phyloP scores from a whole-genome alignment of 1,140 invertebrate genomes.

The Schlechtendalia chinensis region DNA sequence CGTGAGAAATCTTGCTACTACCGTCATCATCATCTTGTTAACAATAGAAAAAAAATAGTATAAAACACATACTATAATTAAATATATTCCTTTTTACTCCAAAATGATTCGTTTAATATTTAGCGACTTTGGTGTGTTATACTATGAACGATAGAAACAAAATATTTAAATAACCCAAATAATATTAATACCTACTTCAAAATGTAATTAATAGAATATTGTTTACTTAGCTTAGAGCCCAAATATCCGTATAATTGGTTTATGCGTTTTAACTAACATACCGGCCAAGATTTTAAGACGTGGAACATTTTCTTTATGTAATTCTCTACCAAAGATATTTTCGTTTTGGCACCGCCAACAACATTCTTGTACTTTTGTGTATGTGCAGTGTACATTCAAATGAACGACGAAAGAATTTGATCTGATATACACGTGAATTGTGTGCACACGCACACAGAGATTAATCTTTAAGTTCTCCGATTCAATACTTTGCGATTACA shows the following conservation, averaged over 20 bases:
- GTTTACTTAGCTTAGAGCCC: not conserved
- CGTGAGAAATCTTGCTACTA: conserved; percentile 29
- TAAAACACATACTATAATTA: conserved; percentile 22
- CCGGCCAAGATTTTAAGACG: conserved; percentile 17
- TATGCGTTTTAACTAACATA: conserved; percentile 5
- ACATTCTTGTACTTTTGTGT: conserved; percentile 39
- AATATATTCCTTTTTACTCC: not conserved
- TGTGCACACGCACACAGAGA: conserved; percentile 26
- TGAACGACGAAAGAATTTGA: conserved; percentile 31
- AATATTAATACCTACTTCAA: not conserved
- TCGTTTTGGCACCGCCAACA: conserved; percentile 35
- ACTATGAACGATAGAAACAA: not conserved
- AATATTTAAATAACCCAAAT: not conserved
- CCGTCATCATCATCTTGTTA: conserved; percentile 1
- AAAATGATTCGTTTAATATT: conserved; percentile 8
- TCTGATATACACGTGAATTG: conserved; percentile 11
- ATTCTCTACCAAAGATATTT: conserved; percentile 45
- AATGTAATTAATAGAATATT: not conserved
- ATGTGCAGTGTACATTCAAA: conserved; percentile 6
- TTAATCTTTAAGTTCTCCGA: conserved; percentile 26
- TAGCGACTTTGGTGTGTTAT: no score
- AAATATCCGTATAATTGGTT: conserved; percentile 18
- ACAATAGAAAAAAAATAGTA: conserved; percentile 19
- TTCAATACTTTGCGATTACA: not conserved
- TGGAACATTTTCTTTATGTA: conserved; percentile 37